A percentile compares a stretch with the other conserved stretches of the same genome.
Evolutionary conservation across 2,888 invertebrate genomes (phyloP).

Genomic region (Himalopsyche kuldschensis): DNA sequence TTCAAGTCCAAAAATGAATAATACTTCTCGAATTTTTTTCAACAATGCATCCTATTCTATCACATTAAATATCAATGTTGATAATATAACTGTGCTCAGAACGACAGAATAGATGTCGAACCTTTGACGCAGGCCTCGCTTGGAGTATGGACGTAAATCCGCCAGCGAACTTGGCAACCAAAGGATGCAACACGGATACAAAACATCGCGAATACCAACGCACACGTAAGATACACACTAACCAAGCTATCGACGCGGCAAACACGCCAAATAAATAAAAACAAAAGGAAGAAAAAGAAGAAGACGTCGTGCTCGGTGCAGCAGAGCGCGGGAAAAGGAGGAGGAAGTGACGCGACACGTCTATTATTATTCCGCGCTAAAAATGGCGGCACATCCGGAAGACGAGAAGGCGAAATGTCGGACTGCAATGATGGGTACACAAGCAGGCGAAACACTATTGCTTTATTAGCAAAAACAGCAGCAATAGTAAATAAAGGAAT

Average conservation of each 20-base stretch:
- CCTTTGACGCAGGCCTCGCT: too few species aligned
- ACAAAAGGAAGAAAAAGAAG: conserved; percentile 11
- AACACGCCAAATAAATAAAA: neutral
- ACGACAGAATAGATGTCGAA: too few species aligned
- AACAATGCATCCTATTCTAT: too few species aligned
- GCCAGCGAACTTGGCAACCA: neutral
- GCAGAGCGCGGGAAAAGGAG: conserved; percentile 7
- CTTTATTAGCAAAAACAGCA: too few species aligned
- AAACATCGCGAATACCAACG: neutral
- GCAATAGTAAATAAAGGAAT: too few species aligned
- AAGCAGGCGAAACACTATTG: neutral
- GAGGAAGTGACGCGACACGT: conserved; percentile 18
- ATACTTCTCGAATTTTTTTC: too few species aligned
- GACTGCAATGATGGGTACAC: neutral
- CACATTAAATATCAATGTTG: too few species aligned
- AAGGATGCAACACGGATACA: neutral
- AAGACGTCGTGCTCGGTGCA: conserved; percentile 1
- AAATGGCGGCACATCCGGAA: conserved; percentile 25
- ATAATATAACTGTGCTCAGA: too few species aligned
- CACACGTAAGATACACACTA: neutral
- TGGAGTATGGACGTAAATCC: neutral
- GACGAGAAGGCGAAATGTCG: neutral
- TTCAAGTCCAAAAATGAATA: too few species aligned
- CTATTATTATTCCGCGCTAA: conserved; percentile 25
- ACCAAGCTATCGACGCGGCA: neutral